phyloP scores from a whole-genome alignment of 1,140 invertebrate genomes.

The Colletes latitarsis region DNA sequence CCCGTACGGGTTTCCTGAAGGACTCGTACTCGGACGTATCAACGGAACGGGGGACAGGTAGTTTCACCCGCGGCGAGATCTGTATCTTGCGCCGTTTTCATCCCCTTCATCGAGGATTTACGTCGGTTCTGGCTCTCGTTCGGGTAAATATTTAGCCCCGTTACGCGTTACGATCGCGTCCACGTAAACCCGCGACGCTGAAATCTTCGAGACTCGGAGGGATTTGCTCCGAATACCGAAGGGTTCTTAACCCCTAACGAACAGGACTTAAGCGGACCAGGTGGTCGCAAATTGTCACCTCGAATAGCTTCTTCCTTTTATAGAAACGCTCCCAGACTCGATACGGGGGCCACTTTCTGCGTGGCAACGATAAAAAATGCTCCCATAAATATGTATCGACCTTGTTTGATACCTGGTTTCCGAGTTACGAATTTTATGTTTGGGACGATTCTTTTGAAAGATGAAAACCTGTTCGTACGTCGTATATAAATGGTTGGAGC shows the following conservation, averaged over 20 bases:
- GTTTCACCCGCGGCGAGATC: slow-evolving; percentile 61
- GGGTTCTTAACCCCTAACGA: neutral
- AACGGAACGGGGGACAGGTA: slow-evolving; percentile 48
- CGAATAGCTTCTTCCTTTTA: no score
- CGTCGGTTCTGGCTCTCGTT: slow-evolving; percentile 38
- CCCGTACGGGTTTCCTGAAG: slow-evolving; percentile 69
- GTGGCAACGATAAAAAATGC: no score
- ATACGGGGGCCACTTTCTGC: no score
- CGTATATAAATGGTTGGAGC: no score
- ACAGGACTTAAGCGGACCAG: neutral
- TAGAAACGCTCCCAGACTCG: no score
- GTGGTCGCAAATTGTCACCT: neutral
- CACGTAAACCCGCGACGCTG: slow-evolving; percentile 20
- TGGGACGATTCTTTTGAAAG: no score
- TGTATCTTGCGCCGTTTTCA: slow-evolving; percentile 58
- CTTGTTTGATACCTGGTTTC: no score
- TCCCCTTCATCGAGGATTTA: slow-evolving; percentile 38
- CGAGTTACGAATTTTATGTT: no score
- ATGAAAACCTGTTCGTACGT: no score
- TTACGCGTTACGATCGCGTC: slow-evolving; percentile 48
- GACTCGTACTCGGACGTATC: slow-evolving; percentile 49
- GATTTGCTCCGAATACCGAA: slow-evolving; percentile 41
- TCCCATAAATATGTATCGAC: no score
- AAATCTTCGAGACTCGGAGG: slow-evolving; percentile 31
- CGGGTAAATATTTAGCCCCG: slow-evolving; percentile 71